Evolutionary conservation across 2,888 invertebrate species (phyloP), one percentile per base, ranked within the genome.

Genomic region (Ischnus inquisitorius): DNA sequence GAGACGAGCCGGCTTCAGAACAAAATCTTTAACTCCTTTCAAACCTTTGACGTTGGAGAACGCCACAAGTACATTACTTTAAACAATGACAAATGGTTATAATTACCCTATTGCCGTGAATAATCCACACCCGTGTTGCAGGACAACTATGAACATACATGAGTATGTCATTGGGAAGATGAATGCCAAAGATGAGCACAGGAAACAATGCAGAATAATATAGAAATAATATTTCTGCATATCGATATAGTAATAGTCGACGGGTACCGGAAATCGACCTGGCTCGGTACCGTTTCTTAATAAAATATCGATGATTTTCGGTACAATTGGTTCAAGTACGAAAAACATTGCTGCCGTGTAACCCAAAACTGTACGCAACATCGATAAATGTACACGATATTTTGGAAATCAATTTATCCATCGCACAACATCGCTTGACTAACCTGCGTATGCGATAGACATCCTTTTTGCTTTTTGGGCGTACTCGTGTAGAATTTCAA

Each of bases 221-320:
- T 46, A 46, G 67, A 74, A 79, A 48, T 79, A 79, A 67, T 79
- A 67, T 62, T 80, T 68, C n/a, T 80, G 80, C 39, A 68, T 34
- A n/a, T 80, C 80, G 16, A 80, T 5, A 10, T 25, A 19, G n/a
- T 16, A 16, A 34, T 80, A 75, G 51, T 75, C 68, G 19, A 80
- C 62, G 10, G 80, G 80, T 41, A 75, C n/a, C 19, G 80, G 68
- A 69, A 80, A 80, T 75, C 51, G 46, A 28, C 80, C 80, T 4
- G 68, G 68, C 19, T 51, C 28, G n/a, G 80, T 75, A 5, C 80
- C 80, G 16, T 79, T 79, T 28, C 57, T 19, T 2, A 80, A 25
- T 1, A 68, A 41, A 19, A 62, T 46, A 14, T 80, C 80, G 43
- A 80, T 62, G n/a, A 80, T 41, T 46, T 80, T 80, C 10, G 75